Base-by-base conservation (phyloP, 2,113 vertebrate species). In the Poeciliopsis prolifica region DNA sequence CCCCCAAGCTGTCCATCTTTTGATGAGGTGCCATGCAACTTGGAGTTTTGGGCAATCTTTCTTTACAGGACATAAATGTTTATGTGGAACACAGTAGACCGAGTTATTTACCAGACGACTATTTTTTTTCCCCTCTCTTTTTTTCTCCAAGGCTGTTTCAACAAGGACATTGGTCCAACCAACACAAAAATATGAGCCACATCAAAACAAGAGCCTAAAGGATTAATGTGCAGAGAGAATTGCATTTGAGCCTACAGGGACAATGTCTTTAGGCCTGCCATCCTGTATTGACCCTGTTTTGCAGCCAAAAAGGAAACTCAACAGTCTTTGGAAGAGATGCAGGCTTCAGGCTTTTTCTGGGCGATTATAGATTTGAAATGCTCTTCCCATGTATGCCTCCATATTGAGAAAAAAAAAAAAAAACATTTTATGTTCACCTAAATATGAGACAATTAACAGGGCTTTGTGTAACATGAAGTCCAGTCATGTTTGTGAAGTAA, bases 171-270 rank as follows among this genome's bases (percentile, higher is more conserved):
- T 31, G 65, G 48, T 79, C 86, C 72, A 65, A 76, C 72, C 61
- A 28, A 70, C 58, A 42, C 66, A 71, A 68, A 26, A 37, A 65
- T 35, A 85, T 24, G 70, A 61, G 42, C 40, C 30, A 51, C 66
- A 72, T 87, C 72, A 83, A 75, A 83, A 83, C 68, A 79, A 86
- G 80, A 80, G 37, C 77, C 65, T 73, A 74, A 83, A 90, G 79
- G 77, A 78, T 79, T 51, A 22, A 30, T 44, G 29, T 1, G 14
- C 24, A 19, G 58, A 61, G 74, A 78, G 61, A 74, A 60, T 26
- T 11, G 4, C n/a, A 40, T 19, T 22, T 65, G 7, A 78, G 75
- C 28, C 58, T 14, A 48, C n/a, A 58, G 78, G 33, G 64, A 78
- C 72, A 28, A 14, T 14, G 40, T 70, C 26, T 70, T 58, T 48